A percentile compares a stretch with the other conserved stretches of the same genome.
These are phyloP conservation scores for Polymixis lichenea DNA, from an alignment of 2,888 invertebrate genomes.

Conservation along the genomic window DNA sequence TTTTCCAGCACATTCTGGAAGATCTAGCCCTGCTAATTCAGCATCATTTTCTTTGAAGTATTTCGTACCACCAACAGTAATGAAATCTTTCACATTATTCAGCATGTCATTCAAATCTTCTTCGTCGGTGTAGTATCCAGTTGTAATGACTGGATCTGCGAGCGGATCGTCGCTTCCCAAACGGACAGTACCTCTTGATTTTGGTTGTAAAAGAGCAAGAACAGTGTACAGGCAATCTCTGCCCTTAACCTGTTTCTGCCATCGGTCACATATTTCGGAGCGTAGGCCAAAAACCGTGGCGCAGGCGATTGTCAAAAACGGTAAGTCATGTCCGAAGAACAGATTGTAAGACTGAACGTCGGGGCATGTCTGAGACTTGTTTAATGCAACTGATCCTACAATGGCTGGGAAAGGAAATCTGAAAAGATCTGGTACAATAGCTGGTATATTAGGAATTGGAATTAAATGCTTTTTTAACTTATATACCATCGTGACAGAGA, in stretches of 20 bases:
- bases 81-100: constrained; percentile 58
- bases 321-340: constrained; percentile 59
- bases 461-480: constrained; percentile 23
- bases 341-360: constrained; percentile 49
- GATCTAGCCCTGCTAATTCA: constrained; percentile 58
- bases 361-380: constrained; percentile 45
- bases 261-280: constrained; percentile 53
- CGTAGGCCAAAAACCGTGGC: constrained; percentile 33
- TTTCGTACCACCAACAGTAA: constrained; percentile 57
- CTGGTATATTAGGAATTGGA: constrained; percentile 18
- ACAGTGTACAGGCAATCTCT: constrained; percentile 56
- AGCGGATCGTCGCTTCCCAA: constrained; percentile 65
- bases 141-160: constrained; percentile 63
- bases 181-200: constrained; percentile 79
- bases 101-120: constrained; percentile 53
- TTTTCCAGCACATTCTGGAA: constrained; percentile 60
- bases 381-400: constrained; percentile 53
- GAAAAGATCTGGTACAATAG: constrained; percentile 25
- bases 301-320: constrained; percentile 51
- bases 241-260: constrained; percentile 37
- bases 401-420: constrained; percentile 55
- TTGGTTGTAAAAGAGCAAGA: constrained; percentile 63
- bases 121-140: constrained; percentile 31
- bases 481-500: constrained; percentile 19
- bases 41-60: constrained; percentile 64